Evolutionary conservation across 2,113 vertebrate genomes (phyloP).

Genomic region (Suncus etruscus): DNA sequence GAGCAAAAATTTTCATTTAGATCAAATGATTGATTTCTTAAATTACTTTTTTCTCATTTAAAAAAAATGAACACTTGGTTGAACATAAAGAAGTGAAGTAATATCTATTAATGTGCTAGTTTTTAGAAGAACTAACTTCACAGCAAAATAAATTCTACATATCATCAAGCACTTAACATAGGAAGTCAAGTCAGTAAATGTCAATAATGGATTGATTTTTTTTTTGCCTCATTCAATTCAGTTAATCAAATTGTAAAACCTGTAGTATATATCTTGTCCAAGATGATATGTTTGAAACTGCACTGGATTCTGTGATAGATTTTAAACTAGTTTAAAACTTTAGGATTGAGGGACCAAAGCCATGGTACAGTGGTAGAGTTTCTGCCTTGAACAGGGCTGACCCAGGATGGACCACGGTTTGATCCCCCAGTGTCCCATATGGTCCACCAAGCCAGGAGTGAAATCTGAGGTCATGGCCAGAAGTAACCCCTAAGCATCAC

Average conservation of each 20-base stretch:
- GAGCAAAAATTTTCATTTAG: slow-evolving; percentile 49
- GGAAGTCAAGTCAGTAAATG: slow-evolving; percentile 35
- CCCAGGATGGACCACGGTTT: no score
- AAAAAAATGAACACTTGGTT: not conserved
- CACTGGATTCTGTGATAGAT: not conserved
- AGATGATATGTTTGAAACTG: not conserved
- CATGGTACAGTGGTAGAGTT: no score
- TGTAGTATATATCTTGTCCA: slow-evolving; percentile 3
- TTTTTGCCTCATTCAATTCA: not conserved
- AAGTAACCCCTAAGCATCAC: no score
- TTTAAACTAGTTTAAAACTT: not conserved
- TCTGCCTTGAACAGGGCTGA: no score
- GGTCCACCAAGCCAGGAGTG: no score
- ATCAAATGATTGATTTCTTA: slow-evolving; percentile 11
- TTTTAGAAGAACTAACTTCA: not conserved
- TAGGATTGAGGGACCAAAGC: not conserved
- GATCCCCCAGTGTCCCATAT: no score
- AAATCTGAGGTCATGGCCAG: no score
- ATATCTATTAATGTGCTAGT: not conserved
- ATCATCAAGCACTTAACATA: not conserved
- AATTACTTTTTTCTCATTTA: not conserved
- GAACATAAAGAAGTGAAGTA: not conserved
- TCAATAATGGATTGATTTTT: not conserved
- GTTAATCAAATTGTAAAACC: not conserved
- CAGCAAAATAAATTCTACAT: not conserved